phyloP scores from a whole-genome alignment of 2,797 vertebrate species.

The Brachymystax lenok region DNA sequence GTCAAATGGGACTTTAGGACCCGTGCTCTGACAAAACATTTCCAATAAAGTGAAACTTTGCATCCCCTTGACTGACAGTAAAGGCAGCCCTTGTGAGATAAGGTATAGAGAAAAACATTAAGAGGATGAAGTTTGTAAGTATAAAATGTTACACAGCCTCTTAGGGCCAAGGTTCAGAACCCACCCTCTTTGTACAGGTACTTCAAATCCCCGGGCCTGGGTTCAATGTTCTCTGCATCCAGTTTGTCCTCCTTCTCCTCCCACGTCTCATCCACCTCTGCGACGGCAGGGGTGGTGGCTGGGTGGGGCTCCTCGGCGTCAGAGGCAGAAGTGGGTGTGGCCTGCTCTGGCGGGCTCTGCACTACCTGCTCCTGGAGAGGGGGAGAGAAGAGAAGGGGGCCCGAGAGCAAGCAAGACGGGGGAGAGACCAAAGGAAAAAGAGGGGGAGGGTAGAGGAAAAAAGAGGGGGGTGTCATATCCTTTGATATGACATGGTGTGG shows the following conservation, averaged over 20 bases:
- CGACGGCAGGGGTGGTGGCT: conserved; percentile 68
- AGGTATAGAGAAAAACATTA: neutral
- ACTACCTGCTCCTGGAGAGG: conserved; percentile 72
- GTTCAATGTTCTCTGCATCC: conserved; percentile 88
- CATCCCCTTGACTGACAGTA: neutral
- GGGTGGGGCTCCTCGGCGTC: conserved; percentile 63
- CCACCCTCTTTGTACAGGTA: conserved; percentile 95
- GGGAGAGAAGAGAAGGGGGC: neutral
- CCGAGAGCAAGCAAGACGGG: neutral
- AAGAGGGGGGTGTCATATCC: too few relatives aligned
- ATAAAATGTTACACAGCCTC: neutral
- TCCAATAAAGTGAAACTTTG: neutral
- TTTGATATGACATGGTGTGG: neutral
- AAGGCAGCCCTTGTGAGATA: neutral
- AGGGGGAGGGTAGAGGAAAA: too few relatives aligned
- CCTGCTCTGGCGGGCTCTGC: conserved; percentile 73
- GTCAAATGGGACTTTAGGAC: neutral
- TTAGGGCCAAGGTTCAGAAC: conserved; percentile 10
- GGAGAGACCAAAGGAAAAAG: too few relatives aligned
- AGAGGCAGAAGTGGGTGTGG: conserved; percentile 57
- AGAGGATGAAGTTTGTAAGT: neutral
- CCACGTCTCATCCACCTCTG: conserved; percentile 91
- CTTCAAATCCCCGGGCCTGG: conserved; percentile 71
- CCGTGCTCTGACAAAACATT: neutral
- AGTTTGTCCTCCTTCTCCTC: conserved; percentile 96